These are phyloP conservation scores for Alethe diademata DNA, from an alignment of 2,113 vertebrate species.

Conservation along the genomic window DNA sequence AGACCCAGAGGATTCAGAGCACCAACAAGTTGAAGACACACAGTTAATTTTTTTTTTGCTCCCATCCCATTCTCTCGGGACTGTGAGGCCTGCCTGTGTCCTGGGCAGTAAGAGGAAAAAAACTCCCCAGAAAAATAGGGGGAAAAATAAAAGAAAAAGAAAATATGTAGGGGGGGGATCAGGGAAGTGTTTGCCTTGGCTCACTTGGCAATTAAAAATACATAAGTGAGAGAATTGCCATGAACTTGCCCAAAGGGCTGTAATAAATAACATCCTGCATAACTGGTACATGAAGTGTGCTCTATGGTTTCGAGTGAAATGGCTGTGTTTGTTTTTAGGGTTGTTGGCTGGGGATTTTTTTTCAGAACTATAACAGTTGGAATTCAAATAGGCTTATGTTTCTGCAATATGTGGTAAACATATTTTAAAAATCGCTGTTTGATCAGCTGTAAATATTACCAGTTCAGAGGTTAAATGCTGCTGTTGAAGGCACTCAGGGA, in stretches of 20 bases:
- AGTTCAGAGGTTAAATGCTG: conserved; percentile 57
- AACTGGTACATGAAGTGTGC: background rate
- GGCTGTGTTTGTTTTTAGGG: conserved; percentile 1
- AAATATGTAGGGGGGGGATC: background rate
- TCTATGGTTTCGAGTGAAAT: conserved; percentile 36
- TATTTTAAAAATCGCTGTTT: conserved; percentile 38
- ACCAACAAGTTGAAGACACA: background rate
- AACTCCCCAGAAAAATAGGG: accelerated
- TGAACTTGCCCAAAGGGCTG: conserved; percentile 14
- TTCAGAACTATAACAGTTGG: background rate
- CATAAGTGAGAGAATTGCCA: background rate
- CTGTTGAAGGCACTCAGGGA: conserved; percentile 24
- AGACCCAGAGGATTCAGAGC: background rate
- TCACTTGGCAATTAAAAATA: conserved; percentile 25
- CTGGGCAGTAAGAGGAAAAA: background rate
- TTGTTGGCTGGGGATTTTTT: background rate
- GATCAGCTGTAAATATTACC: conserved; percentile 48
- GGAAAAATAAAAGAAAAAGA: background rate
- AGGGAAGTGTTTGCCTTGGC: background rate
- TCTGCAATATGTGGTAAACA: conserved; percentile 19
- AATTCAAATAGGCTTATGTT: conserved; percentile 26
- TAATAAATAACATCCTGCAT: conserved; percentile 31
- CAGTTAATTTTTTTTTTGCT: background rate
- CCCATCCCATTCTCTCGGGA: background rate
- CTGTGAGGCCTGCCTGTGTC: background rate